phyloP scores from a whole-genome alignment of 1,140 invertebrate genomes.

The Musca domestica region DNA sequence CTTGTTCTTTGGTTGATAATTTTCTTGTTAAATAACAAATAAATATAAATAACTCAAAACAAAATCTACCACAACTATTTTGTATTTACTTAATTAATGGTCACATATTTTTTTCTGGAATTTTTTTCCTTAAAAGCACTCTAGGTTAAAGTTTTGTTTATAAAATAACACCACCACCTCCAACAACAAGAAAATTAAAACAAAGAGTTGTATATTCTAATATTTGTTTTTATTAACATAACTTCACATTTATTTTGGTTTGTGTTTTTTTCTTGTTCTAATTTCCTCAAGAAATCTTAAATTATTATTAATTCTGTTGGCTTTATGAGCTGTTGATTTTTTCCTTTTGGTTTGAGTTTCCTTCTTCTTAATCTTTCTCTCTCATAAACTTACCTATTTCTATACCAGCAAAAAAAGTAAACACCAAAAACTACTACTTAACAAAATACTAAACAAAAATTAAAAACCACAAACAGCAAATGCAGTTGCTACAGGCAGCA shows the following conservation, averaged over 20 bases:
- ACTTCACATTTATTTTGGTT: not conserved
- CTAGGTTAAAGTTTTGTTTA: not conserved
- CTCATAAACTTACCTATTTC: not conserved
- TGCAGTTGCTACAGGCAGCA: constrained; percentile 52
- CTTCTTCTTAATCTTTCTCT: not conserved
- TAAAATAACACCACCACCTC: not conserved
- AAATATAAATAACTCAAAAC: no score
- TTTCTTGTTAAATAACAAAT: no score
- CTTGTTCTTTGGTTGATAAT: no score
- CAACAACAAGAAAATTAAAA: not conserved
- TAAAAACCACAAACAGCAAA: constrained; percentile 47
- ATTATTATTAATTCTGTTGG: not conserved
- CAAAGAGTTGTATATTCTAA: not conserved
- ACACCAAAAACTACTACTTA: constrained; percentile 2
- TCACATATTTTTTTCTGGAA: no score
- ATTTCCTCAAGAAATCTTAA: constrained; percentile 1
- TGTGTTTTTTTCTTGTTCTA: not conserved
- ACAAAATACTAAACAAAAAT: constrained; percentile 24
- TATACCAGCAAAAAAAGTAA: not conserved
- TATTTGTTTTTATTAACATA: no score
- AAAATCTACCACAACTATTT: no score
- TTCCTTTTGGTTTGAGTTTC: not conserved
- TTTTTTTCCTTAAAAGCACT: not conserved
- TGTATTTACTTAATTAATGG: no score
- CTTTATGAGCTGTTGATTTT: not conserved